Evolutionary conservation across 2,888 invertebrate species (phyloP), one percentile per base, ranked within the genome.

Genomic region (Gymnoscelis rufifasciata): DNA sequence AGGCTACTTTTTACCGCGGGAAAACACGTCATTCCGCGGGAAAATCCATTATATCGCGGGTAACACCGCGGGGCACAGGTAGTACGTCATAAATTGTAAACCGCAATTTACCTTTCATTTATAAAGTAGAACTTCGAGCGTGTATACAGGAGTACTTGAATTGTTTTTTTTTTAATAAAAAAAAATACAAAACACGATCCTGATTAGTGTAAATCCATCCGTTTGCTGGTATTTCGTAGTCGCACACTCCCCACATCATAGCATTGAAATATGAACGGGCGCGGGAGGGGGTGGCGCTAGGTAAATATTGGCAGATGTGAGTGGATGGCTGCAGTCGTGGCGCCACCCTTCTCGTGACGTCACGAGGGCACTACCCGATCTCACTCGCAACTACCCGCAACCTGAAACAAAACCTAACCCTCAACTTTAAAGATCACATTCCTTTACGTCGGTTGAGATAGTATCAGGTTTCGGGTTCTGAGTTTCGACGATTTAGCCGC

Each of bases 261-360:
- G 74, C 81, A 76, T 83, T 80, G 83, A 83, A 86, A 83, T 83
- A 83, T 80, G 83, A 79, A 82, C 83, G 84, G 83, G 66, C 56
- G 56, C 81, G 60, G 63, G 38, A 52, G 56, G 56, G 68, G 67
- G 71, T 82, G 83, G 74, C 72, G 71, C 79, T 83, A 77, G 82
- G 90, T 78, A 89, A 91, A 91, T 91, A 91, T 91, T 91, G 90
- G 90, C 90, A 83, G 88, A 88, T 89, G 90, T 90, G 90, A 91
- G 91, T 91, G 90, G 90, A 90, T 90, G 90, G 89, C 75, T 76
- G 83, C 83, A 80, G 70, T 68, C 77, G 76, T 77, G 60, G 65
- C 66, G 60, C 64, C 66, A 60, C 83, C 79, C 70, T 60, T 56
- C 50, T 65, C n/a, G 72, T 80, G 79, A 77, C 82, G 83, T 83